Base-by-base conservation (phyloP, 2,888 invertebrate genomes). In the Heliconius erato region DNA sequence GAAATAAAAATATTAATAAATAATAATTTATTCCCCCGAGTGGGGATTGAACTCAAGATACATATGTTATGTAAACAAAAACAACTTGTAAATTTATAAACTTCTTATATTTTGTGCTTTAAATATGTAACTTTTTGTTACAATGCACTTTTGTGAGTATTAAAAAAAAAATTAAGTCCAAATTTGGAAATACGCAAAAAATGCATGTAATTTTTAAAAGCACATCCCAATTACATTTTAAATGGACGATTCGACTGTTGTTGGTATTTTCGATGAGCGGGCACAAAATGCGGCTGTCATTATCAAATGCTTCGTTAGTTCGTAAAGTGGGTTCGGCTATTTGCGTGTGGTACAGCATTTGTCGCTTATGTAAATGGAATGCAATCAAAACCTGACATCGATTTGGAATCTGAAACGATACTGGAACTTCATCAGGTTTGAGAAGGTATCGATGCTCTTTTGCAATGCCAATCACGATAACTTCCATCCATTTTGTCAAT, bases 331-430 rank as follows among this genome's bases (percentile, higher is more conserved):
- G 28, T 69, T 69, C 63, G 71, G 71, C 71, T 71, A 77, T 79
- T 72, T 79, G 79, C 44, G 74, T 71, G 26, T 40, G 72, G 78
- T 79, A 82, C 79, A 82, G 71, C 82, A 80, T 82, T 84, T 68
- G 68, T 80, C 79, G 84, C 76, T 85, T 83, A 79, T 76, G 82
- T 79, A 82, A 83, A 85, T 82, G 77, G 83, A 84, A 85, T 82
- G 84, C 81, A 85, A 82, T 84, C 84, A 85, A 84, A 85, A 76
- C 80, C 69, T 76, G 76, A 68, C 79, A 74, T 76, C 81, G 59
- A 81, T 82, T 81, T 79, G 82, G 79, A 65, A 79, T 82, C 76
- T 68, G 74, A 65, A 74, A 77, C 78, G 79, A 71, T 59, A 79
- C 69, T 81, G n/a, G 77, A 82, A 26, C 1, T n/a, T 40, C 26